Percentiles rank a stretch among this genome's conserved stretches.
Conservation (phyloP, 2,113 vertebrate genomes). For the Rhinolophus sinicus region DNA sequence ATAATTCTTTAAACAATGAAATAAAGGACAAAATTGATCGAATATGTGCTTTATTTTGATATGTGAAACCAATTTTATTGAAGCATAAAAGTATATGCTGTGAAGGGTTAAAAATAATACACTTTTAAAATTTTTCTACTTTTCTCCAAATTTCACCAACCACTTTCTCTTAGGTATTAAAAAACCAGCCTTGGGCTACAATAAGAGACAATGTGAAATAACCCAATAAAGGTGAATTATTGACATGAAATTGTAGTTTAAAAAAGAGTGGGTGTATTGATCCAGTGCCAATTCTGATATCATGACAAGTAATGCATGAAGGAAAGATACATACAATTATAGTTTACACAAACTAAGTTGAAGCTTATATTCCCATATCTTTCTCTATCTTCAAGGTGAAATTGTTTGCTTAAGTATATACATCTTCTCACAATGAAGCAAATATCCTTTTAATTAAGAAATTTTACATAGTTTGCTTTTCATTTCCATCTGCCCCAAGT, state of each 20-base stretch:
- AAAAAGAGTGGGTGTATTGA: not conserved
- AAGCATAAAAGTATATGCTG: not conserved
- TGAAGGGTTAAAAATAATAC: not conserved
- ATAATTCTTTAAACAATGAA: not conserved
- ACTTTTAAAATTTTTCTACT: too few species aligned
- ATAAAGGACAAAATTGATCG: not conserved
- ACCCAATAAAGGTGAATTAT: not conserved
- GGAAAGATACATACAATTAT: not conserved
- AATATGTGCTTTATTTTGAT: not conserved
- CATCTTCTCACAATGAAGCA: not conserved
- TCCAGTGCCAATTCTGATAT: not conserved
- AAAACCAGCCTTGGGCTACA: not conserved
- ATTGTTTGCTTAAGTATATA: not conserved
- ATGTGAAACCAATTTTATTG: not conserved
- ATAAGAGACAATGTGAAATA: not conserved
- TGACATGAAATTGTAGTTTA: not conserved
- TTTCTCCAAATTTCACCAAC: not conserved
- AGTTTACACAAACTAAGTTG: not conserved
- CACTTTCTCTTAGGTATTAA: not conserved
- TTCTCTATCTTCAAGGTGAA: not conserved
- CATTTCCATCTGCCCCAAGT: not conserved
- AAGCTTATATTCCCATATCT: not conserved
- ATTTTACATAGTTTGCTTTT: not conserved
- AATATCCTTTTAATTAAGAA: not conserved
- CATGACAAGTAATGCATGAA: not conserved